These are phyloP conservation scores for Exephanes ischioxanthus DNA, from an alignment of 2,888 invertebrate species.

Conservation along the genomic window DNA sequence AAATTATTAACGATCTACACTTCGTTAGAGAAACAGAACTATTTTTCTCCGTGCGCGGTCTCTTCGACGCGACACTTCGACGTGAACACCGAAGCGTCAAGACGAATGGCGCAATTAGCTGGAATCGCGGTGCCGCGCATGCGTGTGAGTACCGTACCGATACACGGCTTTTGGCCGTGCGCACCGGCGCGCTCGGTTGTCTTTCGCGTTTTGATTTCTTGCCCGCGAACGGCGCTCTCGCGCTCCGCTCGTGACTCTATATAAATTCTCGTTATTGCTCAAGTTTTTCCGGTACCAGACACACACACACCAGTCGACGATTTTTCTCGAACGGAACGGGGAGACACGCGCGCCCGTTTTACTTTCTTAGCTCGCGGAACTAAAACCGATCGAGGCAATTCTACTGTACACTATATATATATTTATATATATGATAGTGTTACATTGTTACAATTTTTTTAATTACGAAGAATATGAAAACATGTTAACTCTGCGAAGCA, in stretches of 20 bases:
- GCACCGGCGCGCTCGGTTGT: not conserved
- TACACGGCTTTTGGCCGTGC: conserved; percentile 17
- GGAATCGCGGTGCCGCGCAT: conserved; percentile 37
- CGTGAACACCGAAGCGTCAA: conserved; percentile 30
- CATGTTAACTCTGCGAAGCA: not conserved
- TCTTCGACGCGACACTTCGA: not conserved
- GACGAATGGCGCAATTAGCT: conserved; percentile 63
- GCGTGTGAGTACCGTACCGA: not conserved
- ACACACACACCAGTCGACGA: conserved; percentile 11
- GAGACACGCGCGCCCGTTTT: conserved; percentile 37
- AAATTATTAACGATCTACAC: too few species aligned
- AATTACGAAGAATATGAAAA: not conserved
- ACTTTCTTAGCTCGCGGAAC: conserved; percentile 39
- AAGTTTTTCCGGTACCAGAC: conserved; percentile 53
- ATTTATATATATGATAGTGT: not conserved
- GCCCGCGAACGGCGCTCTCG: conserved; percentile 5
- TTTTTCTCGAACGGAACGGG: conserved; percentile 35
- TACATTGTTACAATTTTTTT: too few species aligned
- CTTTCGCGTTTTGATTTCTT: conserved; percentile 31
- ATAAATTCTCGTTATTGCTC: conserved; percentile 65
- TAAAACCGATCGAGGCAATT: conserved; percentile 10
- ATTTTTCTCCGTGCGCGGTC: not conserved
- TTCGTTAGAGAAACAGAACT: too few species aligned
- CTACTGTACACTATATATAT: not conserved
- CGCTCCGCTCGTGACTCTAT: conserved; percentile 41